phyloP scores from a whole-genome alignment of 2,113 vertebrate species.

The Psittacus erithacus region DNA sequence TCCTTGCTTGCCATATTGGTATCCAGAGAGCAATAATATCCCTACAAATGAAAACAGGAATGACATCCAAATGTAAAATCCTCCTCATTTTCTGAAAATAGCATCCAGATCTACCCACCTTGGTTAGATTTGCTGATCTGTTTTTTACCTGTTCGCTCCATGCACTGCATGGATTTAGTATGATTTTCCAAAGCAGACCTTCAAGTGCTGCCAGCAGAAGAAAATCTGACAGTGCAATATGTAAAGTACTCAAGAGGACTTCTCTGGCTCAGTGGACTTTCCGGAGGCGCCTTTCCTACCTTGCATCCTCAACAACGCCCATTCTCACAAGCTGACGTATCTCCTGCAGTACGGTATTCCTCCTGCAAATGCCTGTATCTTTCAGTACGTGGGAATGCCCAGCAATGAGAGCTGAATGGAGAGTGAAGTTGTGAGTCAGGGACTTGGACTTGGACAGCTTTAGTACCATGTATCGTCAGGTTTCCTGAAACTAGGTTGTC shows the following conservation, averaged over 20 bases:
- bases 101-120: neutral
- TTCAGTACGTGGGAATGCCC: neutral
- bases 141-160: neutral
- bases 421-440: neutral
- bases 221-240: neutral
- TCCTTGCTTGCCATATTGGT: neutral
- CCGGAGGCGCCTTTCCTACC: neutral
- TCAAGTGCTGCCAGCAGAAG: neutral
- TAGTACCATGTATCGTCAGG: neutral
- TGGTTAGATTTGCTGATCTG: neutral
- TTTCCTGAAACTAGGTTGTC: neutral
- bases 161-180: neutral
- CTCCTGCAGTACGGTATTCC: neutral
- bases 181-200: neutral
- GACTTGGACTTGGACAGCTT: neutral
- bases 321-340: neutral
- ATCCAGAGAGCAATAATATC: neutral
- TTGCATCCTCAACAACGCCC: neutral
- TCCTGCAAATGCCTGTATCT: neutral
- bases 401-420: conserved; percentile 24
- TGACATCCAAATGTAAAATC: neutral
- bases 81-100: neutral
- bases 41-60: neutral
- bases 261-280: neutral
- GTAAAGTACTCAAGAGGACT: neutral